Base-by-base conservation (phyloP, 2,888 invertebrate species). In the Trachelus stipa region DNA sequence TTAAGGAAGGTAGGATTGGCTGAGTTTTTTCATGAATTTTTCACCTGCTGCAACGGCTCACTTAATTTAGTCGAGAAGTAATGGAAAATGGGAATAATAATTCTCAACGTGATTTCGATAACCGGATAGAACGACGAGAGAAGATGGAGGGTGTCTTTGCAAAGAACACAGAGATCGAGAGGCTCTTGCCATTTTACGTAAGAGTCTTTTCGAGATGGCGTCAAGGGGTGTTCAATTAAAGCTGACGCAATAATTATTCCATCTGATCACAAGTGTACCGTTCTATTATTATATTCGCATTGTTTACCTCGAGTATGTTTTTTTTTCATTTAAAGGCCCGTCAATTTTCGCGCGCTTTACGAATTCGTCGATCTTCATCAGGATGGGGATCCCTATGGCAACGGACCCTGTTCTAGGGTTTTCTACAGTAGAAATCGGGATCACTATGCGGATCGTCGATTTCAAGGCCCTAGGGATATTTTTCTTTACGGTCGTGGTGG, bases 341-440 rank as follows among this genome's bases (percentile, higher is more conserved):
- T 97, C 74, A 95, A 95, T 86, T 97, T 97, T 90, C 96, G 96
- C 89, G 95, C 97, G 0, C 93, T 96, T 35, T 97, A 97, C 92
- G 97, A 97, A 91, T 97, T 97, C 88, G 97, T 97, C 71, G 97
- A 97, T 90, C 92, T 97, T 12, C 96, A 97, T 86, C 95, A 97
- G 92, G 97, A 97, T 84, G 97, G 97, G 0, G 95, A 96, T 85
- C 94, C 96, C 0, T 95, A 95, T 92, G 96, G 95, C 9, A 93
- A 93, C 56, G 96, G 96, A 0, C 93, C 93, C 0, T 97, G 97
- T 88, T 96, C 96, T 34, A 94, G 97, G 76, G 94, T 95, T 84
- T 97, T 97, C 90, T 93, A 95, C 75, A 95, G 95, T 81, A 93
- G 94, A 37, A 90, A 92, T 91, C 91, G 93, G 86, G 87, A 94